These are phyloP conservation scores for Staurois parvus DNA, from an alignment of 2,797 vertebrate species.

Conservation along the genomic window DNA sequence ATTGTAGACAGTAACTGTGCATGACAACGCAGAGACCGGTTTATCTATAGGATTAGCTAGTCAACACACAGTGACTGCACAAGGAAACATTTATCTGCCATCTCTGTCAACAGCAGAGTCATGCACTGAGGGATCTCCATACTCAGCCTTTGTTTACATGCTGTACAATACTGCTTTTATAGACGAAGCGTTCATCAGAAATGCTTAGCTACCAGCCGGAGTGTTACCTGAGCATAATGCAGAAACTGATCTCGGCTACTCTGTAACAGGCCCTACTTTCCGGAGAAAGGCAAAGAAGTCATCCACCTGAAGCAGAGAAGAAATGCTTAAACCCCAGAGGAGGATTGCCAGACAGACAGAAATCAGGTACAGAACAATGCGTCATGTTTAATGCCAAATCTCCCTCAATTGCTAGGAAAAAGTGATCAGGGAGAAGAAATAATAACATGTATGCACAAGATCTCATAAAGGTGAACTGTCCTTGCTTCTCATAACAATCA, in stretches of 20 bases:
- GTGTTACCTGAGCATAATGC: constrained; percentile 28
- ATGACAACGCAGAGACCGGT: neutral
- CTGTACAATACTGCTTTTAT: constrained; percentile 27
- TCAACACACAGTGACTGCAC: constrained; percentile 14
- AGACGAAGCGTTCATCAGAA: constrained; percentile 37
- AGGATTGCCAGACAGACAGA: neutral
- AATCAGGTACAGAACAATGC: constrained; percentile 20
- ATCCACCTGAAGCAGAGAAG: neutral
- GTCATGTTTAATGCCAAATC: too few relatives aligned
- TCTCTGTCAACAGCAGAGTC: constrained; percentile 27
- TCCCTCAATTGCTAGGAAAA: too few relatives aligned
- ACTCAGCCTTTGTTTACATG: constrained; percentile 44
- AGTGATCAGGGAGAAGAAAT: too few relatives aligned
- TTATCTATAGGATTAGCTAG: constrained; percentile 11
- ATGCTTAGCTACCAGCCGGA: constrained; percentile 54
- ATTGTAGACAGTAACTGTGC: too few relatives aligned
- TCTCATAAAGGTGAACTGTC: too few relatives aligned
- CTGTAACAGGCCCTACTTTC: neutral
- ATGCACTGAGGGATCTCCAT: constrained; percentile 27
- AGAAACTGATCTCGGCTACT: constrained; percentile 24
- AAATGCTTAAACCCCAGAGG: constrained; percentile 21
- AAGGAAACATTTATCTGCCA: constrained; percentile 18
- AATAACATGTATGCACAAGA: too few relatives aligned
- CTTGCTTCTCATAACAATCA: too few relatives aligned
- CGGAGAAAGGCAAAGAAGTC: neutral